Conservation (phyloP, 2,113 vertebrate genomes). For the Chloebia gouldiae region DNA sequence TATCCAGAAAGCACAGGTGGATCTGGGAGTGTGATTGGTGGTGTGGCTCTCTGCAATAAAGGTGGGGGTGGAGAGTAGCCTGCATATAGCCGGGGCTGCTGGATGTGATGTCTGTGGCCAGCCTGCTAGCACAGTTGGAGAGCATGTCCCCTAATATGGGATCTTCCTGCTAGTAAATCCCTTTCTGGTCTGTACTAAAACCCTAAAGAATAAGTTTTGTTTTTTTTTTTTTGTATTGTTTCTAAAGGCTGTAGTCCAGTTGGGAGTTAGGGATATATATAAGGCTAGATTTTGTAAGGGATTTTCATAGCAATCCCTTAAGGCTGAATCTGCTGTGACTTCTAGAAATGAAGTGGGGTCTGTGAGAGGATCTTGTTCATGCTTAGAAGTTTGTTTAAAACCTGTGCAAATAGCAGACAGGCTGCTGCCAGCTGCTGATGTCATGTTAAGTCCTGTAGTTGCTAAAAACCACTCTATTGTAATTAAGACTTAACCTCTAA, state of each 20-base stretch:
- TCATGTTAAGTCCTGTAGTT: not conserved
- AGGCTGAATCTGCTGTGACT: not conserved
- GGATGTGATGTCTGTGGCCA: fast-evolving
- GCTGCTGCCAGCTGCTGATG: not conserved
- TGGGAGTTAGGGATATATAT: not conserved
- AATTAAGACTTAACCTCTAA: not conserved
- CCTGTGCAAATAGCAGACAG: not conserved
- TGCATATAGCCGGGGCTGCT: not conserved
- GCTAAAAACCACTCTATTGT: not conserved
- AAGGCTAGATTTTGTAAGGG: not conserved
- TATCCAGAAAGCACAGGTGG: not conserved
- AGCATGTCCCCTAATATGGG: not conserved
- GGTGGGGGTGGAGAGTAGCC: not conserved
- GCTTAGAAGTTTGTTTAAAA: not conserved
- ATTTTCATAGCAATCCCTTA: not conserved
- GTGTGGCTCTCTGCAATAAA: not conserved
- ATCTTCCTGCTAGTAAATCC: not conserved
- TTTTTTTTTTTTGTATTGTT: not conserved
- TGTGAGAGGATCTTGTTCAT: not conserved
- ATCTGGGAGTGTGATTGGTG: not conserved
- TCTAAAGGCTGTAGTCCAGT: not conserved
- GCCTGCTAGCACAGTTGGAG: not conserved
- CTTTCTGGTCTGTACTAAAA: not conserved
- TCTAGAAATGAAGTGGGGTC: not conserved
- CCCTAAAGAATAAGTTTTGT: fast-evolving